Evolutionary conservation across 2,888 invertebrate genomes (phyloP), one percentile per base, ranked within the genome.

Genomic region (Cosmia pyralina): DNA sequence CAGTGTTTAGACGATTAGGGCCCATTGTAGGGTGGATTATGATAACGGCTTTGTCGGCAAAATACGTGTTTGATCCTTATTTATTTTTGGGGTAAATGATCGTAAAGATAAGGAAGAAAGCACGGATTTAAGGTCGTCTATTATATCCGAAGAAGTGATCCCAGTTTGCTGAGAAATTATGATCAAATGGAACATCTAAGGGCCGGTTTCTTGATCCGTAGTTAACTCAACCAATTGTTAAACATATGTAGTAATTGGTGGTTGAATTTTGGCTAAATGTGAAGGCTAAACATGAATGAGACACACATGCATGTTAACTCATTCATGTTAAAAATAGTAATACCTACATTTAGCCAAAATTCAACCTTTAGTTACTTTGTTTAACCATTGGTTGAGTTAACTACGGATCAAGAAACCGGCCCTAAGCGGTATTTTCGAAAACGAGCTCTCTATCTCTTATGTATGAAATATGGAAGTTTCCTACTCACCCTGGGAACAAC

Each of bases 401-500:
- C n/a, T n/a, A n/a, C n/a, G n/a, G n/a, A n/a, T n/a, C n/a, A n/a
- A n/a, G 28, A 28, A 28, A 28, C 28, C 28, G 28, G 28, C 28
- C 28, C 28, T 28, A 17, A 48, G 11, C 10, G 38, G 13, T 28
- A 28, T 57, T 73, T 15, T 58, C 1, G 13, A 50, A 1, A 22
- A 17, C 10, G n/a, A 52, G 10, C n/a, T 53, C 11, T 28, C n/a
- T 19, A 15, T n/a, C 6, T 28, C 7, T 5, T 19, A n/a, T 17
- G n/a, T 4, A 53, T 28, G 3, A 34, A 57, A 65, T 13, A 48
- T 34, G 22, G 6, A 22, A 22, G 34, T 19, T 59, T 50, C 22
- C 34, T 0, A n/a, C 19, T 52, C 15, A 48, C 11, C 53, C 66
- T 69, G 59, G 15, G 50, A 73, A 57, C 69, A 41, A 79, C 11